These are phyloP conservation scores for Adelges cooleyi DNA, from an alignment of 1,140 invertebrate species.

Conservation along the genomic window DNA sequence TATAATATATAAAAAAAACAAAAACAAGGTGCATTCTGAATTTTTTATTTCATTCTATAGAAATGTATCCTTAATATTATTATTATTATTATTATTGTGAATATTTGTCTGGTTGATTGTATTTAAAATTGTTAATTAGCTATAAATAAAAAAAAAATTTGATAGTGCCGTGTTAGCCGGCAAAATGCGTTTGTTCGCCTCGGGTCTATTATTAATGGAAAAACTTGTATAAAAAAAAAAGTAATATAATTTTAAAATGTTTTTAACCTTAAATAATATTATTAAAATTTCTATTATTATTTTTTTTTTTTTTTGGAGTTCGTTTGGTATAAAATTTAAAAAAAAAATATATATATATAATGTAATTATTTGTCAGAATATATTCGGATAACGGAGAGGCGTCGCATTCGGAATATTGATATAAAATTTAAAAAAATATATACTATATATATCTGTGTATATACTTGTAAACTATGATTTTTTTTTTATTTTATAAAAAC, in stretches of 20 bases:
- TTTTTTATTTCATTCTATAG: conserved; percentile 26
- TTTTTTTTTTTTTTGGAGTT: background rate
- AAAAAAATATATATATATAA: background rate
- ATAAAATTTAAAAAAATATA: conserved; percentile 7
- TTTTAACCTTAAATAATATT: too few relatives aligned
- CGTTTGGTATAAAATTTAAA: background rate
- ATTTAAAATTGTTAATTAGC: conserved; percentile 9
- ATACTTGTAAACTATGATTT: too few relatives aligned
- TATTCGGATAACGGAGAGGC: too few relatives aligned
- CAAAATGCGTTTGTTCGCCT: too few relatives aligned
- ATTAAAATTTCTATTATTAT: conserved; percentile 12
- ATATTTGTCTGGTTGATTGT: conserved; percentile 17
- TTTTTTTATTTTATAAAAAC: conserved; percentile 26
- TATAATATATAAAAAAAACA: too few relatives aligned
- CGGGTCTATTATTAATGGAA: conserved; percentile 1
- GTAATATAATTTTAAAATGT: too few relatives aligned
- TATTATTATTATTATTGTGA: background rate
- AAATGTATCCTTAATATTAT: conserved; percentile 25
- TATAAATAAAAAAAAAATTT: too few relatives aligned
- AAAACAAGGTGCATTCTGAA: conserved; percentile 27
- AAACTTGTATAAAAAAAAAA: too few relatives aligned
- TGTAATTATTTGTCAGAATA: conserved; percentile 6
- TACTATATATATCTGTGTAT: conserved; percentile 23
- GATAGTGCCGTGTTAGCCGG: too few relatives aligned
- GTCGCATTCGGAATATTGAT: conserved; percentile 16